Base-by-base conservation (phyloP, 1,140 invertebrate genomes). In the Dolichoris vasculosae region DNA sequence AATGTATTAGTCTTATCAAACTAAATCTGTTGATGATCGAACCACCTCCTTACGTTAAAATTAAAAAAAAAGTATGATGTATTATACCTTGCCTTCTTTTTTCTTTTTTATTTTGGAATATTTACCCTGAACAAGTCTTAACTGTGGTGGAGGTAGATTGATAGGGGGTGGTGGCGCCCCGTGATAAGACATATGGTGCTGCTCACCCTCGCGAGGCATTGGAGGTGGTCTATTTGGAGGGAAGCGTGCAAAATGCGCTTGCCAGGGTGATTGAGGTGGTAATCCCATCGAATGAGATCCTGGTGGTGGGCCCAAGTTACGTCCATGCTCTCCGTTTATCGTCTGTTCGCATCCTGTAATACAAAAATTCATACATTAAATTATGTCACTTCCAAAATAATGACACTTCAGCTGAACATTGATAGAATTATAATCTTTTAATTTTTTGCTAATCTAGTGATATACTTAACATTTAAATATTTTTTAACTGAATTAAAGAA, bases 111-210 rank as follows among this genome's bases (percentile, higher is more conserved):
- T 84, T 81, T 88, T 82, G 43, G 75, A 88, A 64, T 85, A 79
- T 83, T 86, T 90, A 92, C 92, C 92, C 89, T 91, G 89, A 63
- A 90, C 88, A 69, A 92, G 88, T 87, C 92, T 90, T 78, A 93
- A 89, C 82, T 93, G 92, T 30, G 92, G 92, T n/a, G 92, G 92
- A 82, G 92, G 91, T 87, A 93, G 90, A 48, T 92, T 93, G 64
- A 89, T 90, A 1, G 92, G 92, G 32, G 91, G 90, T 67, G 91
- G 88, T 17, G 88, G 85, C 2, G 80, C 85, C 17, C 80, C 85
- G 46, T 86, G 85, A 71, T 82, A 86, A 23, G 80, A 81, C 46
- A 83, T 67, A 35, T 79, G 85, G n/a, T 83, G 81, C 43, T 77
- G 71, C 40, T 86, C 76, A 23, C 55, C 71, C 0, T 86, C 82